A percentile compares a stretch with the other conserved stretches of the same genome.
These are phyloP conservation scores for Thomomys bottae DNA, from an alignment of 2,113 vertebrate genomes.

Conservation along the genomic window DNA sequence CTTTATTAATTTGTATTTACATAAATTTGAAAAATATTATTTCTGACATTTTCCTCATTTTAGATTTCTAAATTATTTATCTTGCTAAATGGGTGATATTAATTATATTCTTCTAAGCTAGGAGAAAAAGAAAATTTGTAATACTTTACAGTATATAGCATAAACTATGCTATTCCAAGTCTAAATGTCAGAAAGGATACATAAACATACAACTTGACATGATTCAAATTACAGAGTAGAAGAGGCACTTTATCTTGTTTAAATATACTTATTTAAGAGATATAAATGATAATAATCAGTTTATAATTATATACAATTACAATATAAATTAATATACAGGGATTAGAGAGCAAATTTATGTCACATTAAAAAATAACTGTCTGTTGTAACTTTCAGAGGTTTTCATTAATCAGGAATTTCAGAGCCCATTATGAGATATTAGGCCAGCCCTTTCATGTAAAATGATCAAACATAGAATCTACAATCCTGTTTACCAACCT, in stretches of 20 bases:
- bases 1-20: constrained; percentile 52
- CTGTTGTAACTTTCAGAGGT: neutral
- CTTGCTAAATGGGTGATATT: constrained; percentile 47
- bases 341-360: neutral
- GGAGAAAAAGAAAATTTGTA: constrained; percentile 42
- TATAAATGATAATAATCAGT: constrained; percentile 41
- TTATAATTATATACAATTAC: constrained; percentile 15
- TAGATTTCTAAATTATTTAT: constrained; percentile 49
- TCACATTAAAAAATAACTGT: constrained; percentile 19
- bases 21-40: constrained; percentile 57
- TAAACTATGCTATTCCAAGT: neutral
- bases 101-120: constrained; percentile 53
- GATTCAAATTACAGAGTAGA: constrained; percentile 41
- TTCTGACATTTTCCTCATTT: constrained; percentile 49
- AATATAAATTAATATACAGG: constrained; percentile 27
- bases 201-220: neutral
- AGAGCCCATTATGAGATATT: constrained; percentile 35
- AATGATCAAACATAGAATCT: constrained; percentile 39
- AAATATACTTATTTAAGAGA: constrained; percentile 27
- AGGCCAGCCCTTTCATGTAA: constrained; percentile 1
- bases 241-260: constrained; percentile 5
- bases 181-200: constrained; percentile 18
- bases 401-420: constrained; percentile 62
- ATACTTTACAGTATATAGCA: neutral
- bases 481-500: constrained; percentile 56